Percentiles rank a stretch among this genome's conserved stretches.
phyloP scores from a whole-genome alignment of 2,113 vertebrate species.

The Neodontobutis hainanensis region DNA sequence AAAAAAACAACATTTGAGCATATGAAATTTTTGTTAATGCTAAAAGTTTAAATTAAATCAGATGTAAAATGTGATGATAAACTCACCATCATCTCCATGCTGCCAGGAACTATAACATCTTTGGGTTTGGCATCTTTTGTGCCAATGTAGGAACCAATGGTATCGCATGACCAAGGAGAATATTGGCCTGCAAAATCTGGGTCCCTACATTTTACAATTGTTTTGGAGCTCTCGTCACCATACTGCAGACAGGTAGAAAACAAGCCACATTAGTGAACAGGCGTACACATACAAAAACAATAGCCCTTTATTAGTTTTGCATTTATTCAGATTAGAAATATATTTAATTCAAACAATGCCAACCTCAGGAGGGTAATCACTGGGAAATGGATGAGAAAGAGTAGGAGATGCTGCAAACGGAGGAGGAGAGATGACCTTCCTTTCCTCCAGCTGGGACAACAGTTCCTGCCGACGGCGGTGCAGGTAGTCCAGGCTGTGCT shows the following conservation, averaged over 20 bases:
- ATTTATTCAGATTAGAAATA: too few species aligned
- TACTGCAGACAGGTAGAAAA: slow-evolving; percentile 77
- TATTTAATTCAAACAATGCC: slow-evolving; percentile 21
- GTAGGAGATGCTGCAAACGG: slow-evolving; percentile 94
- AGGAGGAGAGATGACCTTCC: slow-evolving; percentile 95
- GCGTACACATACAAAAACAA: background rate
- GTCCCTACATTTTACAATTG: slow-evolving; percentile 89
- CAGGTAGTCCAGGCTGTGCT: slow-evolving; percentile 91
- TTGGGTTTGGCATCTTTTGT: slow-evolving; percentile 98
- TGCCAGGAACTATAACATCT: slow-evolving; percentile 87
- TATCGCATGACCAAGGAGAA: slow-evolving; percentile 98
- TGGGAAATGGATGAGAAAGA: slow-evolving; percentile 87
- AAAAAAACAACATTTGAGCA: background rate
- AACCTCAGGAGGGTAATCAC: slow-evolving; percentile 86
- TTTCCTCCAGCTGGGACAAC: slow-evolving; percentile 94
- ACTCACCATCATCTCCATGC: slow-evolving; percentile 93
- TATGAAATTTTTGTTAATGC: background rate
- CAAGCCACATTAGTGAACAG: slow-evolving; percentile 17
- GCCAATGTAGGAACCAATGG: slow-evolving; percentile 97
- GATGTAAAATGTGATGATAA: background rate
- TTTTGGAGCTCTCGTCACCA: slow-evolving; percentile 89
- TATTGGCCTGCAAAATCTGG: slow-evolving; percentile 94
- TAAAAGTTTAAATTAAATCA: too few species aligned
- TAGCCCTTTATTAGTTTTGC: background rate
- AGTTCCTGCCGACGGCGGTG: slow-evolving; percentile 94